phyloP scores from a whole-genome alignment of 2,113 vertebrate genomes.

The Muscicapa adusta region DNA sequence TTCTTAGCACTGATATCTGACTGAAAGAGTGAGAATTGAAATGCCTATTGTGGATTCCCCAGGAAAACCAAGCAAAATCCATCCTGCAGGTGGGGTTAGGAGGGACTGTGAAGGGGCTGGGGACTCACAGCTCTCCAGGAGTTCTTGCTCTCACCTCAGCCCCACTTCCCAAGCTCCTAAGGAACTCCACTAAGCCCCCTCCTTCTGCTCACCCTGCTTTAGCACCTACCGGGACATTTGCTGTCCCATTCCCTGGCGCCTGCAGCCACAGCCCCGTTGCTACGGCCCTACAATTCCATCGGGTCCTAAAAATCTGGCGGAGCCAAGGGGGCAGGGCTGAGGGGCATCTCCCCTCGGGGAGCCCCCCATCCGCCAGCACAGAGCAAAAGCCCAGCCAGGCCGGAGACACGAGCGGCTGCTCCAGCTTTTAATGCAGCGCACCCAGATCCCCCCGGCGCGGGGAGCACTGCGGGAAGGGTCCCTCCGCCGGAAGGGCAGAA shows the following conservation, averaged over 20 bases:
- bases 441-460: fast-evolving
- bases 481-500: not conserved
- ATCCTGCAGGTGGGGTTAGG: fast-evolving
- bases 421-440: not conserved
- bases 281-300: fast-evolving
- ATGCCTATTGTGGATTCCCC: not conserved
- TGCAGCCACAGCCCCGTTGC: not conserved
- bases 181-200: not conserved
- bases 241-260: fast-evolving
- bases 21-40: not conserved
- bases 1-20: not conserved
- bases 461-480: not conserved
- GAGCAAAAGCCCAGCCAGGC: not conserved
- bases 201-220: not conserved
- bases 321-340: not conserved
- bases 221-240: not conserved
- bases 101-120: not conserved
- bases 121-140: not conserved
- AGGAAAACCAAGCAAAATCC: not conserved
- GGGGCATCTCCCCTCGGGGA: too few relatives aligned
- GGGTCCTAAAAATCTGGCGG: not conserved
- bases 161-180: not conserved
- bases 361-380: not conserved
- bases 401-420: fast-evolving
- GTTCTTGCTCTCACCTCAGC: not conserved